Evolutionary conservation across 2,113 vertebrate species (phyloP), one percentile per base, ranked within the genome.

Genomic region (Pachycephala philippinensis): DNA sequence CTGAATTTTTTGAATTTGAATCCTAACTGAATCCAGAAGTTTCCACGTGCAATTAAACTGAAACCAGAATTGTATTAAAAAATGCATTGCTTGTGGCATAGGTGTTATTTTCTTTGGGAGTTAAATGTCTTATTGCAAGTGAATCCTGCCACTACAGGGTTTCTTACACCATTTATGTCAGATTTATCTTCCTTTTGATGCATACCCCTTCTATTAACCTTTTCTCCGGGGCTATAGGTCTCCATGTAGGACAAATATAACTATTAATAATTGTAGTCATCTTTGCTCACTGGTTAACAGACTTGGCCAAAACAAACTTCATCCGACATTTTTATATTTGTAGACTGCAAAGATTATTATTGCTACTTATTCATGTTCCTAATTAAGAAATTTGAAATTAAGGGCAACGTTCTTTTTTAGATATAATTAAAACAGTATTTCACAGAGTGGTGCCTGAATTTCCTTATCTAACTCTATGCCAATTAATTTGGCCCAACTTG

Each of bases 351-450:
- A 91, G 93, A 49, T 89, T 96, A 88, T 71, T 78, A 61, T 72
- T 75, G 35, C 22, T 95, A 81, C 59, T 96, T 84, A 89, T 94
- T 97, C 87, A 87, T 94, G 82, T 95, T 96, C 52, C 84, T 92
- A 97, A 97, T 97, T 95, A 97, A 92, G 85, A 79, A 89, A 93
- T 66, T 86, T 79, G 56, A 95, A 97, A 96, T 89, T 81, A 94
- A 97, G 87, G 49, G 31, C 57, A 88, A 28, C 13, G 27, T 87
- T 96, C 39, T 69, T 97, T 80, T 85, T 97, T 85, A 89, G 37
- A 85, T 96, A 91, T 94, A 97, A 97, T 97, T 98, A 97, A 97
- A 98, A 82, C 1, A 1, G 47, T 96, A 97, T 97, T 97, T 98
- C 89, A 97, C 54, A 91, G 22, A 94, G 37, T 72, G 79, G 71